Evolutionary conservation across 2,888 invertebrate genomes (phyloP), one percentile per base, ranked within the genome.

Genomic region (Metacarcinus magister): DNA sequence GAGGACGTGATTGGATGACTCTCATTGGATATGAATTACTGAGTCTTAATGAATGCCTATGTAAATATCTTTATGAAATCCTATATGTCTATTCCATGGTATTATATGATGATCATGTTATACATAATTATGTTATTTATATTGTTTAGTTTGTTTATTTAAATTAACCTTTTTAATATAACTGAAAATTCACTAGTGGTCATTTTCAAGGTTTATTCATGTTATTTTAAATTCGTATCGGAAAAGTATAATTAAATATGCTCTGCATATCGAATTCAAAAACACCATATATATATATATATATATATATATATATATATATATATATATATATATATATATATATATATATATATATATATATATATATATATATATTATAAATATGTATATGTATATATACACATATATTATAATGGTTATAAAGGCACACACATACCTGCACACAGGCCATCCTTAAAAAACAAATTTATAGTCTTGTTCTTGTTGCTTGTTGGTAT

Each of bases 11-110:
- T 95, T 43, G n/a, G 91, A 93, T 95, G 95, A 95, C 82, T 96
- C 82, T 96, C 89, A 89, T 54, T 95, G 95, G 95, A 95, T 95
- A 90, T 94, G 48, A 54, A 91, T 93, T 87, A 82, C 48, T 93
- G 87, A 67, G 75, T 92, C 48, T 67, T 43, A 43, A 91, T 94
- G 95, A 95, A 67, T 90, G 87, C 95, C 87, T 48, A 44, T 95
- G 95, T 95, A 95, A 46, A 95, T 95, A 89, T 67, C 43, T 82
- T 28, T 95, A 95, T 89, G 87, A 67, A 90, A 95, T 95, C 95
- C 46, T 95, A 90, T 91, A 89, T 94, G 95, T 91, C 93, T 91
- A 95, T 39, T 39, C 60, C 94, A 93, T 93, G 93, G 67, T 93
- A 87, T 87, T 87, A 87, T 87, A 87, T 87, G 32, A 87, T 87